Evolutionary conservation across 2,888 invertebrate species (phyloP).

Genomic region (Conistra vaccinii): DNA sequence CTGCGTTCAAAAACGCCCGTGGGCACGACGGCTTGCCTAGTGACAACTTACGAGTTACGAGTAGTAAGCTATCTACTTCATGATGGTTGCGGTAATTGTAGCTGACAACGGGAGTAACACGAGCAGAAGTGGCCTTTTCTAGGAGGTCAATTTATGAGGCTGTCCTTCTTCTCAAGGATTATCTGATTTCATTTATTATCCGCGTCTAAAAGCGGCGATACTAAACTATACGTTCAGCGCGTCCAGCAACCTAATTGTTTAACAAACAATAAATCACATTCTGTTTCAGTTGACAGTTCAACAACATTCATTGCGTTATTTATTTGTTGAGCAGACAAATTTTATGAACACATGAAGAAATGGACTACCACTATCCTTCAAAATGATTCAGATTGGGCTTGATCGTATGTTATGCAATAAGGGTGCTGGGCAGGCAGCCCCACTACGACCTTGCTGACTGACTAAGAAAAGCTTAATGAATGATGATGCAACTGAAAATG

Average conservation of each 20-base stretch:
- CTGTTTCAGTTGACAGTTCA: no score
- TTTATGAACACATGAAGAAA: no score
- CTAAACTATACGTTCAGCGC: no score
- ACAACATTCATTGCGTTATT: no score
- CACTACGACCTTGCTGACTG: neutral
- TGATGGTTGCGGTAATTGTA: conserved; percentile 6
- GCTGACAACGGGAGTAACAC: conserved; percentile 11
- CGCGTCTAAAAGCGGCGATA: neutral
- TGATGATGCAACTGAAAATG: neutral
- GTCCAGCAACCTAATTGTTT: no score
- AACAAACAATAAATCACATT: no score
- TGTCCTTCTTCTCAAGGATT: conserved; percentile 4
- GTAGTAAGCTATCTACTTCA: conserved; percentile 17
- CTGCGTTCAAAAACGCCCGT: no score
- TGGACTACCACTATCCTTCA: no score
- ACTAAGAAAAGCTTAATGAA: neutral
- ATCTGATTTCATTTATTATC: neutral
- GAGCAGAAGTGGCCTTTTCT: conserved; percentile 1
- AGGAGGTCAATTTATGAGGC: conserved; percentile 10
- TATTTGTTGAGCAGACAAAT: no score
- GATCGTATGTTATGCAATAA: no score
- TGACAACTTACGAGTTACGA: neutral
- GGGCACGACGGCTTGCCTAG: neutral
- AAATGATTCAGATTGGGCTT: no score
- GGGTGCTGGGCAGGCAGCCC: neutral